phyloP scores from a whole-genome alignment of 2,797 vertebrate species.

The Scolopax bukidnonensis region DNA sequence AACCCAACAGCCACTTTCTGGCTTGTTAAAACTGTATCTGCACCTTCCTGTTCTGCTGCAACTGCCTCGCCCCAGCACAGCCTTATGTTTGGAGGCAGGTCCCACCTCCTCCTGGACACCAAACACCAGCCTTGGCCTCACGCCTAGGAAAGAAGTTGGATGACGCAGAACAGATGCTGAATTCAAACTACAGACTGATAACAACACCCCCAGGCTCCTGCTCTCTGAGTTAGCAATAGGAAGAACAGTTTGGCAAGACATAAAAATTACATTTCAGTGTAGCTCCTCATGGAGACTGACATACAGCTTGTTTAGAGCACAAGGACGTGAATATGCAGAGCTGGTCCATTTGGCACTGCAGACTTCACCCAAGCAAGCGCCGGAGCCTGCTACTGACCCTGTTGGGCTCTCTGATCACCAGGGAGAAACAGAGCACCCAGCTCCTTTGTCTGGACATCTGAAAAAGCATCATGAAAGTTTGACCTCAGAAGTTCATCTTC shows the following conservation, averaged over 20 bases:
- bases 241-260: slow-evolving; percentile 2
- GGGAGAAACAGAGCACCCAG: neutral
- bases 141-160: neutral
- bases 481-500: neutral
- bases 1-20: neutral
- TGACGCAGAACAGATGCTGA: neutral
- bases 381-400: neutral
- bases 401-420: neutral
- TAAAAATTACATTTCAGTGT: neutral
- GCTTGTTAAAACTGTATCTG: neutral
- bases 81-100: neutral
- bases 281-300: neutral
- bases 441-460: neutral
- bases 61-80: neutral
- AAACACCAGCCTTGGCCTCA: neutral
- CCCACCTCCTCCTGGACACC: neutral
- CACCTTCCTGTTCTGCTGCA: neutral
- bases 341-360: neutral
- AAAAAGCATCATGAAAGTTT: neutral
- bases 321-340: neutral
- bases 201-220: slow-evolving; percentile 7
- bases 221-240: neutral
- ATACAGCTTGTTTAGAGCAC: neutral
- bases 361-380: neutral
- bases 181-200: slow-evolving; percentile 13